phyloP scores from a whole-genome alignment of 2,797 vertebrate species.

The Vespertilio murinus region DNA sequence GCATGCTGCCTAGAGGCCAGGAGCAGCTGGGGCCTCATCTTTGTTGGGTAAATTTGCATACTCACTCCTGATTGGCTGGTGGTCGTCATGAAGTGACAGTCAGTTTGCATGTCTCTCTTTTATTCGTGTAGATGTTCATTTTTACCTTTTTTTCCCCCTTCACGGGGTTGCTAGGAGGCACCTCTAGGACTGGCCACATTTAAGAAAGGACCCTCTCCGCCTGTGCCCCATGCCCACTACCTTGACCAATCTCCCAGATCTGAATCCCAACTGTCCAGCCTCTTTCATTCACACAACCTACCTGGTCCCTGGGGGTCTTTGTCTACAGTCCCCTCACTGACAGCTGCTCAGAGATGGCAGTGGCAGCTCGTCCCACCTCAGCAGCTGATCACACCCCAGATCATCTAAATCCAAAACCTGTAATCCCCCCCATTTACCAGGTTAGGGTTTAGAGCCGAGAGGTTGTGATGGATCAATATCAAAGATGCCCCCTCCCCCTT shows the following conservation, averaged over 20 bases:
- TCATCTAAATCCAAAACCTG: background rate
- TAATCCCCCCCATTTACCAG: background rate
- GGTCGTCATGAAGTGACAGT: no score
- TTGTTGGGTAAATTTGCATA: no score
- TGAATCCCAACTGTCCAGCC: background rate
- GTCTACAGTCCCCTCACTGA: background rate
- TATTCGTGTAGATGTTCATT: no score
- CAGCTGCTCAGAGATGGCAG: background rate
- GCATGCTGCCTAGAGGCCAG: no score
- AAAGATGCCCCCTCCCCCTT: background rate
- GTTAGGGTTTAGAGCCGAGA: background rate
- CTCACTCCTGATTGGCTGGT: no score
- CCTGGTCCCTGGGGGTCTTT: background rate
- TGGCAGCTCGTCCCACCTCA: background rate
- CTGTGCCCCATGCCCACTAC: background rate
- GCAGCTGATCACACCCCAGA: background rate
- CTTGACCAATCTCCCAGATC: background rate
- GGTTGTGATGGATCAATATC: background rate
- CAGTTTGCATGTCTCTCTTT: no score
- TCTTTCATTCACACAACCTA: background rate
- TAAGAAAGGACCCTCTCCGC: background rate
- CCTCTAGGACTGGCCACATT: background rate
- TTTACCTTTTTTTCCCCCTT: background rate
- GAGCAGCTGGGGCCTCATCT: no score
- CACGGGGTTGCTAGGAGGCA: background rate